Base-by-base conservation (phyloP, 2,797 vertebrate genomes). In the Okamejei kenojei region DNA sequence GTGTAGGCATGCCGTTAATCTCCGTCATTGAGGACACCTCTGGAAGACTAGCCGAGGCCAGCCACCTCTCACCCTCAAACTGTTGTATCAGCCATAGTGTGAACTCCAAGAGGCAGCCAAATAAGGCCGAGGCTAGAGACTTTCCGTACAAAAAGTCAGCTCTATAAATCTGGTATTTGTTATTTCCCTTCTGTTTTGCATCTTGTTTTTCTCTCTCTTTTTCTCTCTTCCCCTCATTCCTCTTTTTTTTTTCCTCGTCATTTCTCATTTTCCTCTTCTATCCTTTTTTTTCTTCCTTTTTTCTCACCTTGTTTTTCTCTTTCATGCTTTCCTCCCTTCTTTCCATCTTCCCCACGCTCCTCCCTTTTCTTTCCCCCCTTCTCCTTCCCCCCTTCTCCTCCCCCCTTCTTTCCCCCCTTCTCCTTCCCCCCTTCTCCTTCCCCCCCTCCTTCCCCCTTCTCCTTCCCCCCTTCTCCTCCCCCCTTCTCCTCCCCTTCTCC, bases 111-210 rank as follows among this genome's bases (percentile, higher is more conserved):
- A 88, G 61, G 21, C 84, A 88, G 61, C 15, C 84, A 1, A 88
- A 63, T 65, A 88, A 88, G 63, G 17, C 84, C 0, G 84, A 88
- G 58, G 15, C 84, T 21, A 88, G 84, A 88, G 84, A 93, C 61
- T 80, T 80, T 35, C 92, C 71, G 21, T 65, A 76, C 92, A 74
- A 76, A 58, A 93, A 76, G 45, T 80, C 92, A 13, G 92, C 92
- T 93, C 58, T 93, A 58, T 93, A 80, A 58, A 76, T 54, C 73
- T 93, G 26, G 29, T n/a, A 77, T 93, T 61, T 80, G 73, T 93
- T 74, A n/a, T 80, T 77, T 8, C 61, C 54, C 35, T 19, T 23
- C 61, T 80, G 45, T 77, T 79, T 63, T 74, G 45, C 65, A 58
- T 77, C 11, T 76, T 29, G 21, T 93, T 21, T 15, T 45, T 19